These are phyloP conservation scores for Drosophila acutilabella DNA, from an alignment of 2,888 invertebrate genomes.

Conservation along the genomic window DNA sequence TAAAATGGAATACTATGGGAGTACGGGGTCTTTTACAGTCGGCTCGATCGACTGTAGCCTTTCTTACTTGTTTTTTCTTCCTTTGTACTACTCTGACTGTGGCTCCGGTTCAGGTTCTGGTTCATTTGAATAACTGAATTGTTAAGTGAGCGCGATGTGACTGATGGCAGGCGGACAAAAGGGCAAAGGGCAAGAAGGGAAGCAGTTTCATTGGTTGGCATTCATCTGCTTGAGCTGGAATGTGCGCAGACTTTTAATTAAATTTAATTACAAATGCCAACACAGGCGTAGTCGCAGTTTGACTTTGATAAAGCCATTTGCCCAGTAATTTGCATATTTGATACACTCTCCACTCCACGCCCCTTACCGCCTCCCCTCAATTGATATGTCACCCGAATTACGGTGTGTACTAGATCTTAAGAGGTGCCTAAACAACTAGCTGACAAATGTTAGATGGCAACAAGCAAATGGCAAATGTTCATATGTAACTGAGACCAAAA, in stretches of 20 bases:
- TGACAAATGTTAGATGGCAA: conserved; percentile 19
- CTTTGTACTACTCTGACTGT: conserved; percentile 8
- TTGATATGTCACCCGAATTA: conserved; percentile 39
- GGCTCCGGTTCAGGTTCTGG: conserved; percentile 20
- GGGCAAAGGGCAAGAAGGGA: not conserved
- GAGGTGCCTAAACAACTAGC: conserved; percentile 27
- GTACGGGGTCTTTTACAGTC: too few relatives aligned
- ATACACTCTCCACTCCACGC: conserved; percentile 11
- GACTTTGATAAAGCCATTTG: conserved; percentile 58
- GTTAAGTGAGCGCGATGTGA: conserved; percentile 67
- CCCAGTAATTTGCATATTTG: conserved; percentile 57
- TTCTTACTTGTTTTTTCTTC: too few relatives aligned
- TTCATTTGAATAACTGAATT: conserved; percentile 77
- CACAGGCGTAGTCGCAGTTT: conserved; percentile 35
- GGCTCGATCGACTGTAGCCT: too few relatives aligned
- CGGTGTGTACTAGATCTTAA: conserved; percentile 41
- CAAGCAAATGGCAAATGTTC: conserved; percentile 34
- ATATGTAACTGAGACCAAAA: conserved; percentile 55
- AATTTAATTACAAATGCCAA: conserved; percentile 76
- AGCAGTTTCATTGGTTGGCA: conserved; percentile 45
- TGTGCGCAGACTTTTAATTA: conserved; percentile 74
- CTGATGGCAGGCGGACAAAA: conserved; percentile 46
- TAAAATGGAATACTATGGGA: too few relatives aligned
- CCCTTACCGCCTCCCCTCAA: conserved; percentile 29
- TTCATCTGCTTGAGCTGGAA: conserved; percentile 59